phyloP scores from a whole-genome alignment of 2,888 invertebrate genomes.

The Tridacna gigas region DNA sequence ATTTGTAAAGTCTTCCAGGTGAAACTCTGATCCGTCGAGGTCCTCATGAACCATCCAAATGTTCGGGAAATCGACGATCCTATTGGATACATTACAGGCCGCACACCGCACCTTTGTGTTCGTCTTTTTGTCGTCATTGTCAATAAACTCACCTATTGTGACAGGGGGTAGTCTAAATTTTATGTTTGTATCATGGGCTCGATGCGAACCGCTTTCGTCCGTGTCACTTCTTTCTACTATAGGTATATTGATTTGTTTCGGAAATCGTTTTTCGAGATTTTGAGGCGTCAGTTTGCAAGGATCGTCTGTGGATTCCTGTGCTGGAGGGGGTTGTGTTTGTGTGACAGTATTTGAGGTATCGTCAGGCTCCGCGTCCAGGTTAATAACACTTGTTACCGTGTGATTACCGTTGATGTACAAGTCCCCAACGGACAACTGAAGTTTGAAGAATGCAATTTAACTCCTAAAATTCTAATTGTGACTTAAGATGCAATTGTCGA shows the following conservation, averaged over 20 bases:
- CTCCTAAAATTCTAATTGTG: too few species aligned
- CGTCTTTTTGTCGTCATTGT: not conserved
- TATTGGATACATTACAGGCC: not conserved
- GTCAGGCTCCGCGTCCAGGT: not conserved
- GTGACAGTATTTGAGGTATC: not conserved
- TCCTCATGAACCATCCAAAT: constrained; percentile 9
- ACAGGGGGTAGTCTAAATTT: constrained; percentile 12
- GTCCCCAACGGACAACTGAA: not conserved
- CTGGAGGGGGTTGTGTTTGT: not conserved
- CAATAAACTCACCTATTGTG: constrained; percentile 2
- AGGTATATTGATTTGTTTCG: constrained; percentile 14
- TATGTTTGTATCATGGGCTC: not conserved
- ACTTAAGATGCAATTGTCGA: too few species aligned
- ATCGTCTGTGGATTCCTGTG: not conserved
- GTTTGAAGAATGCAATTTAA: not conserved
- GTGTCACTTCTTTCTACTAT: constrained; percentile 5
- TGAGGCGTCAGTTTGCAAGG: not conserved
- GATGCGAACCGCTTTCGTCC: constrained; percentile 1
- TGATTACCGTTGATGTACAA: constrained; percentile 4
- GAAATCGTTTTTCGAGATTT: constrained; percentile 11
- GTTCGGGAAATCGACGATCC: not conserved
- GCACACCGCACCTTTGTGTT: not conserved
- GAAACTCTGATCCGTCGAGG: not conserved
- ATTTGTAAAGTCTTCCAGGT: constrained; percentile 11
- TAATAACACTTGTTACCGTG: not conserved